Evolutionary conservation across 2,113 vertebrate species (phyloP).

Genomic region (Daboia siamensis): DNA sequence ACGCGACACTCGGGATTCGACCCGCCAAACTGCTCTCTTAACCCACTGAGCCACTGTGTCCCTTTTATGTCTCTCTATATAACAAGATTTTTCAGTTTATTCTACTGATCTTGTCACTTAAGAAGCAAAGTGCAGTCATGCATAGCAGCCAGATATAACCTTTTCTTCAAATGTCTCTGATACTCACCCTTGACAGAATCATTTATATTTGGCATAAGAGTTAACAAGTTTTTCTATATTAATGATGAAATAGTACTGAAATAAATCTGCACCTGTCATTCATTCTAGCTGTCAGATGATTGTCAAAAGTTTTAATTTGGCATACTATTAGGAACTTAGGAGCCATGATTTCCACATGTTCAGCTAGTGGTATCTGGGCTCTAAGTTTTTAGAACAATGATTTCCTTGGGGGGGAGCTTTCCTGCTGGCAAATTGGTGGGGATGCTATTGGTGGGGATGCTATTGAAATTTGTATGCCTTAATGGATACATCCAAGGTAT

Average conservation of each 20-base stretch:
- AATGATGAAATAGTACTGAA: not conserved
- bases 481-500: not conserved
- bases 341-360: not conserved
- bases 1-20: too few species aligned
- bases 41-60: too few species aligned
- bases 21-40: too few species aligned
- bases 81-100: not conserved
- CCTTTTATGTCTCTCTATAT: not conserved
- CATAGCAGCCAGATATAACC: not conserved
- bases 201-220: not conserved
- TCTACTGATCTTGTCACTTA: not conserved
- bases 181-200: not conserved
- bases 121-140: not conserved
- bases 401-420: not conserved
- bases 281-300: not conserved
- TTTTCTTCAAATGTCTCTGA: not conserved
- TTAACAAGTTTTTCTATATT: not conserved
- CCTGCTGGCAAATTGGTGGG: not conserved
- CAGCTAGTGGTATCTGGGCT: not conserved
- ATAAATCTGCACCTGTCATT: not conserved
- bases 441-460: not conserved
- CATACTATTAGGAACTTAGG: not conserved
- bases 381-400: not conserved
- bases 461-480: not conserved
- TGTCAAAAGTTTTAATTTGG: not conserved